phyloP scores from a whole-genome alignment of 2,888 invertebrate genomes.

The Pardosa pseudoannulata region DNA sequence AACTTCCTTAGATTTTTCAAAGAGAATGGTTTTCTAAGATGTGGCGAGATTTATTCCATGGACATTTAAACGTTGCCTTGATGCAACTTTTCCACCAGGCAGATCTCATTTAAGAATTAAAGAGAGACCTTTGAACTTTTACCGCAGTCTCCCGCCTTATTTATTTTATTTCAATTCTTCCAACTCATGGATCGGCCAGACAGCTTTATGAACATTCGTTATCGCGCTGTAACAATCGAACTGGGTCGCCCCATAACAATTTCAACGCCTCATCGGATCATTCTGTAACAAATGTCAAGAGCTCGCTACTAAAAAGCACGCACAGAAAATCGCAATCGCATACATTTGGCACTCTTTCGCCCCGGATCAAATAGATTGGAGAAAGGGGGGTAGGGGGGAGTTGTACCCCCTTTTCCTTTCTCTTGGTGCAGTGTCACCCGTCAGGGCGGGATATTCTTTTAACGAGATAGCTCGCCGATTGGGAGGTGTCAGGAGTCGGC shows the following conservation, averaged over 20 bases:
- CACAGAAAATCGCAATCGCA: slow-evolving; percentile 22
- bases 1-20: no score
- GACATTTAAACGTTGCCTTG: no score
- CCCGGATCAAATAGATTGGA: slow-evolving; percentile 9
- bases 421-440: slow-evolving; percentile 44
- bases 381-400: neutral
- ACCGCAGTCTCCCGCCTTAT: no score
- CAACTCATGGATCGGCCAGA: neutral
- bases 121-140: no score
- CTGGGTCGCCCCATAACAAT: slow-evolving; percentile 22
- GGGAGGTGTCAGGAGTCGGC: slow-evolving; percentile 48
- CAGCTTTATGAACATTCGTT: slow-evolving; percentile 19
- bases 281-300: slow-evolving; percentile 5
- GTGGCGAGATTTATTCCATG: no score
- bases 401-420: neutral
- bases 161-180: neutral
- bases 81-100: no score
- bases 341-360: slow-evolving; percentile 18
- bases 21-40: no score
- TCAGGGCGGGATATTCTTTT: slow-evolving; percentile 57
- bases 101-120: neutral
- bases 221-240: neutral
- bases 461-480: slow-evolving; percentile 59
- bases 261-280: slow-evolving; percentile 30
- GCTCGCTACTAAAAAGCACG: slow-evolving; percentile 23